Evolutionary conservation across 2,888 invertebrate genomes (phyloP).

Genomic region (Falcaria lacertinaria): DNA sequence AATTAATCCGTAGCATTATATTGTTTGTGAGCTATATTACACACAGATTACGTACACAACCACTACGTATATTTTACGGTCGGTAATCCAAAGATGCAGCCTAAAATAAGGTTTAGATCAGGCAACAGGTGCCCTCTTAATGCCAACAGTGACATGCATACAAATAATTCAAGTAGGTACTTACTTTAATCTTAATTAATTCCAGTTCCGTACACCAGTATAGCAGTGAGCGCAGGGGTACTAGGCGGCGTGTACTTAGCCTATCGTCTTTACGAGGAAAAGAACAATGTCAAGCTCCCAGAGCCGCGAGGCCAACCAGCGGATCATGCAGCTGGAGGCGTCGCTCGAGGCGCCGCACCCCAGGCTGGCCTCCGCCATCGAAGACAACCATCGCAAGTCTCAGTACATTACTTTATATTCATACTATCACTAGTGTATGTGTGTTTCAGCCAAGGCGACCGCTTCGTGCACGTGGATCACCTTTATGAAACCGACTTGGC

Average conservation of each 20-base stretch:
- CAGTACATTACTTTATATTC: slow-evolving; percentile 14
- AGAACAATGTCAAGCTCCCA: slow-evolving; percentile 46
- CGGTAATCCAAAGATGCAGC: too few relatives aligned
- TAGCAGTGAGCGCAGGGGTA: slow-evolving; percentile 38
- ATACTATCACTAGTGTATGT: too few relatives aligned
- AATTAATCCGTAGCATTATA: too few relatives aligned
- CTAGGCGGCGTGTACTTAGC: slow-evolving; percentile 52
- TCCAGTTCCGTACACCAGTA: slow-evolving; percentile 28
- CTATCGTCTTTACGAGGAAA: slow-evolving; percentile 40
- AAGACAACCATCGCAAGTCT: slow-evolving; percentile 71
- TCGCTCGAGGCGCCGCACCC: slow-evolving; percentile 81
- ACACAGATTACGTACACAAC: too few relatives aligned
- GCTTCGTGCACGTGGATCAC: slow-evolving; percentile 62
- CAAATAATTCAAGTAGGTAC: too few relatives aligned
- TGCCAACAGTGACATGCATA: too few relatives aligned
- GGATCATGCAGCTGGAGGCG: slow-evolving; percentile 89
- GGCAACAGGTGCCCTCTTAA: too few relatives aligned
- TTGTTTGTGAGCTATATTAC: too few relatives aligned
- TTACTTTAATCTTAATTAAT: slow-evolving; percentile 3
- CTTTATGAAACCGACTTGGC: slow-evolving; percentile 64
- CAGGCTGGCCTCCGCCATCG: slow-evolving; percentile 54
- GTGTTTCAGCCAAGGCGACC: too few relatives aligned
- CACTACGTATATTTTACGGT: too few relatives aligned
- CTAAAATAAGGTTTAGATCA: too few relatives aligned
- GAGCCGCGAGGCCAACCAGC: slow-evolving; percentile 88